Percentiles rank a stretch among this genome's conserved stretches.
These are phyloP conservation scores for Eulemur rufifrons DNA, from an alignment of 2,113 vertebrate genomes.

Conservation along the genomic window DNA sequence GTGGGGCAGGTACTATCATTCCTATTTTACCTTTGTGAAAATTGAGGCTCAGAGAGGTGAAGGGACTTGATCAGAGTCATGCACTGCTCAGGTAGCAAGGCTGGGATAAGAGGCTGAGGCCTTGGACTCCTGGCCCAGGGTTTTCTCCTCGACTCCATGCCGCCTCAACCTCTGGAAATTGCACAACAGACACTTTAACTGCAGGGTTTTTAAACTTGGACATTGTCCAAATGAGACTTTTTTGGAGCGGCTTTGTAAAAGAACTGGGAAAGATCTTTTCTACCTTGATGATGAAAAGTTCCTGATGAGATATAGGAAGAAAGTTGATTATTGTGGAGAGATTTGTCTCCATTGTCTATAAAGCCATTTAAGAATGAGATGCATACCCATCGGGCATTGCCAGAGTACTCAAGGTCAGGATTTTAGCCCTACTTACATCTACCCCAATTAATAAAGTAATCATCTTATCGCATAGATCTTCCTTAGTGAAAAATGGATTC, in stretches of 20 bases:
- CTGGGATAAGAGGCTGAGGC: background rate
- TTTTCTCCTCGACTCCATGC: background rate
- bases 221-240: background rate
- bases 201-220: background rate
- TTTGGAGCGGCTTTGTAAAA: background rate
- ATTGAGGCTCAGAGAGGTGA: background rate
- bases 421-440: background rate
- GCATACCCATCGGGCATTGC: background rate
- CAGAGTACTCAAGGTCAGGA: background rate
- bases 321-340: background rate
- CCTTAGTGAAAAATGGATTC: slow-evolving; percentile 31
- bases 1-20: background rate
- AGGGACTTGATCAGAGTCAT: background rate
- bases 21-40: background rate
- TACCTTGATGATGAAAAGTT: background rate
- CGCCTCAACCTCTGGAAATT: slow-evolving; percentile 29
- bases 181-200: background rate
- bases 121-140: background rate
- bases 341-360: background rate
- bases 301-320: background rate
- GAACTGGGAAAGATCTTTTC: background rate
- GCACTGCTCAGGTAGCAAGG: background rate
- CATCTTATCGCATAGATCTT: slow-evolving; percentile 39
- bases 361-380: background rate
- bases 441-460: slow-evolving; percentile 19